phyloP scores from a whole-genome alignment of 2,888 invertebrate genomes.

The Callosobruchus maculatus region DNA sequence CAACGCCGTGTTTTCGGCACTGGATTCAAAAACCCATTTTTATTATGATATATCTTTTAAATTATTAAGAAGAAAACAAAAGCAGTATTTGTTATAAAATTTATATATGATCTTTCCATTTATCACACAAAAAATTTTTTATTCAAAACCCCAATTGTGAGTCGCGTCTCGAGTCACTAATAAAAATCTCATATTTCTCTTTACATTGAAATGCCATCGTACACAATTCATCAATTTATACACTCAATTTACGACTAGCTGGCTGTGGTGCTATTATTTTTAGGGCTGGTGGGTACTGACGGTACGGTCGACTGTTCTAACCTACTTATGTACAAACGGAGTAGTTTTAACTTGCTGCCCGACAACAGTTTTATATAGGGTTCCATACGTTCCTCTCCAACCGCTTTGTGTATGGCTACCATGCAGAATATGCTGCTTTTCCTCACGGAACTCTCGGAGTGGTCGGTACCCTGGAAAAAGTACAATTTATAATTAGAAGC shows the following conservation, averaged over 20 bases:
- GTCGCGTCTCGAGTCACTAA: too few relatives aligned
- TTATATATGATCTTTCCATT: too few relatives aligned
- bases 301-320: conserved; percentile 52
- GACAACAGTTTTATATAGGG: conserved; percentile 78
- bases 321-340: conserved; percentile 74
- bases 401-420: conserved; percentile 86
- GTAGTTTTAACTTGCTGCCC: conserved; percentile 84
- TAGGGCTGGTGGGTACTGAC: conserved; percentile 50
- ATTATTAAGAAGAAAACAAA: too few relatives aligned
- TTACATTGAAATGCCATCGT: too few relatives aligned
- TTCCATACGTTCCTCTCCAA: conserved; percentile 81
- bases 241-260: conserved; percentile 8
- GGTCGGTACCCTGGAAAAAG: conserved; percentile 82
- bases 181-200: too few relatives aligned
- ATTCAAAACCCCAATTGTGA: too few relatives aligned
- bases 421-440: conserved; percentile 97
- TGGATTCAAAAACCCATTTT: too few relatives aligned
- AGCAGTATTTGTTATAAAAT: too few relatives aligned
- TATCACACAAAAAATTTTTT: too few relatives aligned
- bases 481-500: too few relatives aligned
- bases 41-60: too few relatives aligned
- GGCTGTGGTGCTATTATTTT: conserved; percentile 25
- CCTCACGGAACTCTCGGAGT: conserved; percentile 85
- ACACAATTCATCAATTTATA: neutral
- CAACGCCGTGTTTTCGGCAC: too few relatives aligned